Evolutionary conservation across 1,140 invertebrate species (phyloP), one percentile per base, ranked within the genome.

Genomic region (Cheumatopsyche charites): DNA sequence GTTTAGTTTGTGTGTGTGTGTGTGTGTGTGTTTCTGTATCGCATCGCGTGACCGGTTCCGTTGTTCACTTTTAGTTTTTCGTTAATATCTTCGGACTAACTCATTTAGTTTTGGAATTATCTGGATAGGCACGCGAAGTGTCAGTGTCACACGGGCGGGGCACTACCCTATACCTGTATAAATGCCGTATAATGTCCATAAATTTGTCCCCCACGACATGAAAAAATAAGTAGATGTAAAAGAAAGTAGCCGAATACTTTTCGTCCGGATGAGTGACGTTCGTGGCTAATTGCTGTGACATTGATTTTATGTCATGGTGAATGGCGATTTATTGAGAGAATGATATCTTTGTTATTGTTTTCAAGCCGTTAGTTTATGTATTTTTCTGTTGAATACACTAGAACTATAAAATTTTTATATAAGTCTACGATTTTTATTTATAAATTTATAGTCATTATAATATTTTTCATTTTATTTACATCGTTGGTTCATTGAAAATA

Each of bases 21-120:
- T n/a, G n/a, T n/a, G n/a, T n/a, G n/a, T n/a, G n/a, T n/a, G n/a
- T n/a, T n/a, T n/a, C n/a, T n/a, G 9, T 9, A 9, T 36, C 9
- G 29, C 36, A 55, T 72, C 26, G 70, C 70, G 70, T 72, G 70
- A 72, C 70, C 62, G 47, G 45, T 58, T 66, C 52, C 70, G 62
- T 55, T 66, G 70, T 65, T 72, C 70, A 72, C 70, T 72, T 72
- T 72, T 72, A 72, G 70, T 72, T 72, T 72, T 72, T 55, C 70
- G 62, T 72, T 72, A 72, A 72, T 72, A 72, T 72, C 62, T 66
- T 72, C 49, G 26, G 62, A 66, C 70, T 72, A 65, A 66, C 70
- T 72, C 62, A 67, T 72, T 72, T 72, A 72, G 70, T 67, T 66
- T 67, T 12, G 23, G 41, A 63, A 66, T 72, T 72, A 66, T 72